phyloP scores from a whole-genome alignment of 2,113 vertebrate genomes.

The Plecturocebus donacophilus region DNA sequence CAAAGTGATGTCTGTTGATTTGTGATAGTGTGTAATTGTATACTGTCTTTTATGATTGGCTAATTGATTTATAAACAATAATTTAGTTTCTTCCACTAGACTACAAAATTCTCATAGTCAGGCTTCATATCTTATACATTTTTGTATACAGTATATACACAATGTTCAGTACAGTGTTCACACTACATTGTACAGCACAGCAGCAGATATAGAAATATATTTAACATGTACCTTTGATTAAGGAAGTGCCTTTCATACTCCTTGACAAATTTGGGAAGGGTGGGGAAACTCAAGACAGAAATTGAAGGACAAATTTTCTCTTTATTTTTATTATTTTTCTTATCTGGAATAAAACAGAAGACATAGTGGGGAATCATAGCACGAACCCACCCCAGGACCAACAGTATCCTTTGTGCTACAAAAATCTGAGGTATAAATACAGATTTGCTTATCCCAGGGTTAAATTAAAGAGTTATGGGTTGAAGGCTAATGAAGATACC shows the following conservation, averaged over 20 bases:
- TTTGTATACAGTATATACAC: neutral
- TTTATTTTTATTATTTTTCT: conserved; percentile 31
- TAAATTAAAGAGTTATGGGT: neutral
- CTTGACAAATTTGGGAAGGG: neutral
- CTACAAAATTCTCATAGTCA: neutral
- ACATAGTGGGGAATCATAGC: neutral
- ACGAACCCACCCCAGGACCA: neutral
- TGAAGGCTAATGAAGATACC: neutral
- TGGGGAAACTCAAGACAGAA: neutral
- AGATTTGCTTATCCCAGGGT: neutral
- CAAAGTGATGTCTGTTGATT: neutral
- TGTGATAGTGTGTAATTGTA: neutral
- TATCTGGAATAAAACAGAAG: neutral
- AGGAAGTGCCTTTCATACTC: neutral
- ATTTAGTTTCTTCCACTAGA: neutral
- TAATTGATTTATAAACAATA: neutral
- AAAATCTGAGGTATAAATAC: neutral
- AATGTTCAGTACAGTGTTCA: too few species aligned
- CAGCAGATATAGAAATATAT: neutral
- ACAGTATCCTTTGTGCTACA: neutral
- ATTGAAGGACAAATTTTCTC: neutral
- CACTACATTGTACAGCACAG: neutral
- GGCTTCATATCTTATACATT: neutral
- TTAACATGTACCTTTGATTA: neutral
- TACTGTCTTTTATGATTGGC: neutral